phyloP scores from a whole-genome alignment of 2,888 invertebrate genomes.

The Muschampia plurimacula region DNA sequence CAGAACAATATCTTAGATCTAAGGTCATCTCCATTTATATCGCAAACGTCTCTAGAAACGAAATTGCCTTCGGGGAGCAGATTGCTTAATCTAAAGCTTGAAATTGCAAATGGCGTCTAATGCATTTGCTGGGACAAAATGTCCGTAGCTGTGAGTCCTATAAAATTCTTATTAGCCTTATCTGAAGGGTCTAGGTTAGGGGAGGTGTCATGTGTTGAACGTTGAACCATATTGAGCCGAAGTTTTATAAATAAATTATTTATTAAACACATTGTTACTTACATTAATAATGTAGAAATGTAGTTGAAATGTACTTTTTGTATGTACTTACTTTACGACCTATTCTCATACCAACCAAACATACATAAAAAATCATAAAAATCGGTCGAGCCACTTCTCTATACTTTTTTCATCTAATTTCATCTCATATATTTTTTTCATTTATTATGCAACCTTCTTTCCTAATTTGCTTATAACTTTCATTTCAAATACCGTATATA shows the following conservation, averaged over 20 bases:
- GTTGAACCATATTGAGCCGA: not conserved
- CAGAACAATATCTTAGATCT: conserved; percentile 27
- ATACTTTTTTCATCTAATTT: no score
- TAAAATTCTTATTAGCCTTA: conserved; percentile 79
- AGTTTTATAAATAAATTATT: not conserved
- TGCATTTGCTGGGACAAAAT: conserved; percentile 31
- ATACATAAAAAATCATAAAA: no score
- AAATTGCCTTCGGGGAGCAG: conserved; percentile 30
- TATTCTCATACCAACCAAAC: no score
- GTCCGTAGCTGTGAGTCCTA: conserved; percentile 56
- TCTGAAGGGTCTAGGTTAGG: conserved; percentile 52
- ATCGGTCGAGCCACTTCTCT: no score
- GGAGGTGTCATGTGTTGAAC: conserved; percentile 27
- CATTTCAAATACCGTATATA: no score
- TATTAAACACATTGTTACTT: not conserved
- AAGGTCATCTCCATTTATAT: conserved; percentile 28
- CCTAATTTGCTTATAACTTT: no score
- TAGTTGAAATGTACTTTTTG: no score
- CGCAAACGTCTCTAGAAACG: conserved; percentile 18
- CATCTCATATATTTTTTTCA: no score
- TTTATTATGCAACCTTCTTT: no score
- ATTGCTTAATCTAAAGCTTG: conserved; percentile 34
- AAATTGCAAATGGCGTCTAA: conserved; percentile 36
- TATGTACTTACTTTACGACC: no score
- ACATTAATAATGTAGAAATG: no score